A percentile compares a stretch with the other conserved stretches of the same genome.
phyloP scores from a whole-genome alignment of 2,888 invertebrate species.

The Hypercompe scribonia region DNA sequence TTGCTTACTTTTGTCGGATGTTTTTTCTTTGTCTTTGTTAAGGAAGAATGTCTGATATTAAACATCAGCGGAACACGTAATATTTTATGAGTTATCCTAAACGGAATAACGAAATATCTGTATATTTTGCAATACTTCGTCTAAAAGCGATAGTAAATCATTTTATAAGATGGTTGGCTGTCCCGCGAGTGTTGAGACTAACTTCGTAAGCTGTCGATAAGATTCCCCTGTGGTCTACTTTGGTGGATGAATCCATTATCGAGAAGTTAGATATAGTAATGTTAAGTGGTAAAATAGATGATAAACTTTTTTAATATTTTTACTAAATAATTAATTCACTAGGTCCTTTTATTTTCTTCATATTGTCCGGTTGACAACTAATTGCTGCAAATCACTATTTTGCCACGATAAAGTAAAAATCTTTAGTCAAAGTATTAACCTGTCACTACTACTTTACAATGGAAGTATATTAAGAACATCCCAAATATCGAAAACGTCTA shows the following conservation, averaged over 20 bases:
- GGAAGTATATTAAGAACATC: constrained; percentile 8
- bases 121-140: constrained; percentile 21
- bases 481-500: constrained; percentile 25
- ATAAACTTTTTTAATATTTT: not conserved
- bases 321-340: not conserved
- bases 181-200: constrained; percentile 23
- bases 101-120: not conserved
- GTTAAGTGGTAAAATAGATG: not conserved
- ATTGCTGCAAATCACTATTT: not conserved
- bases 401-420: not conserved
- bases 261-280: constrained; percentile 1
- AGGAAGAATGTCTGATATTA: not conserved
- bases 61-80: not conserved
- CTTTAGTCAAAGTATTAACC: not conserved
- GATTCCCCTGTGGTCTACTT: constrained; percentile 32
- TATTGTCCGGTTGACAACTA: not conserved
- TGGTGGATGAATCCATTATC: constrained; percentile 12
- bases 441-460: not conserved
- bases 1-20: not conserved
- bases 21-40: constrained; percentile 1
- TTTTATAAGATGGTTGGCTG: constrained; percentile 31
- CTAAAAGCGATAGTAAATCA: constrained; percentile 27
- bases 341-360: not conserved
- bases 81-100: constrained; percentile 8
- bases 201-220: constrained; percentile 41